Conservation (phyloP, 2,888 invertebrate genomes). For the Morpho achilles region DNA sequence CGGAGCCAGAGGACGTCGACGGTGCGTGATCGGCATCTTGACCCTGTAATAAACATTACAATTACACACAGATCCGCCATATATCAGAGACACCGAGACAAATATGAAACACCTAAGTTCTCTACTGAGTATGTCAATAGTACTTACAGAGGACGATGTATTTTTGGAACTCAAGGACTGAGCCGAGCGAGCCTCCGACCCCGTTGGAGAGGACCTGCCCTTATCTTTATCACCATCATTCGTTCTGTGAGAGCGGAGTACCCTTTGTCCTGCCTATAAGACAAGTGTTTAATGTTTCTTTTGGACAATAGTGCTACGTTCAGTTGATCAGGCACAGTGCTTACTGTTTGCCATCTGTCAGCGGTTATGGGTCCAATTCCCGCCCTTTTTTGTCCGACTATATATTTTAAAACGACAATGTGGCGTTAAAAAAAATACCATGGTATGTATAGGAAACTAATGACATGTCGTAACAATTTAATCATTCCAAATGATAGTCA, state of each 20-base stretch:
- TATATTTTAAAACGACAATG: no score
- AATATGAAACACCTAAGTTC: conserved; percentile 18
- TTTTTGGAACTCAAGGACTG: conserved; percentile 61
- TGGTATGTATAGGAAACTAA: no score
- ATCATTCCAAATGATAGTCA: no score
- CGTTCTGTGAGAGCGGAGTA: conserved; percentile 78
- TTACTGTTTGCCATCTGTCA: conserved; percentile 1
- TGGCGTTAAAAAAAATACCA: no score
- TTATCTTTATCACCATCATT: conserved; percentile 78
- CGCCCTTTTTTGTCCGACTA: background rate
- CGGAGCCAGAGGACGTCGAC: conserved; percentile 37
- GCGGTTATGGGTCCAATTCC: conserved; percentile 1
- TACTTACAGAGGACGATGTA: conserved; percentile 71
- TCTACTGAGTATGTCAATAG: conserved; percentile 24
- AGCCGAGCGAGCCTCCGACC: conserved; percentile 45
- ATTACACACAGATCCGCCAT: conserved; percentile 8
- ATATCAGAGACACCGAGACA: conserved; percentile 17
- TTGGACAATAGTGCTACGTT: conserved; percentile 22
- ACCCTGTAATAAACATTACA: conserved; percentile 40
- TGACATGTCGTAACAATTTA: no score
- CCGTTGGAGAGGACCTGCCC: conserved; percentile 62
- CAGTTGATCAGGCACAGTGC: background rate
- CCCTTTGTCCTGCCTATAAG: conserved; percentile 70
- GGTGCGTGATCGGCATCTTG: conserved; percentile 50
- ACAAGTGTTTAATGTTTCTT: conserved; percentile 33